Conservation (phyloP, 2,797 vertebrate species). For the Silurus lanzhouensis region DNA sequence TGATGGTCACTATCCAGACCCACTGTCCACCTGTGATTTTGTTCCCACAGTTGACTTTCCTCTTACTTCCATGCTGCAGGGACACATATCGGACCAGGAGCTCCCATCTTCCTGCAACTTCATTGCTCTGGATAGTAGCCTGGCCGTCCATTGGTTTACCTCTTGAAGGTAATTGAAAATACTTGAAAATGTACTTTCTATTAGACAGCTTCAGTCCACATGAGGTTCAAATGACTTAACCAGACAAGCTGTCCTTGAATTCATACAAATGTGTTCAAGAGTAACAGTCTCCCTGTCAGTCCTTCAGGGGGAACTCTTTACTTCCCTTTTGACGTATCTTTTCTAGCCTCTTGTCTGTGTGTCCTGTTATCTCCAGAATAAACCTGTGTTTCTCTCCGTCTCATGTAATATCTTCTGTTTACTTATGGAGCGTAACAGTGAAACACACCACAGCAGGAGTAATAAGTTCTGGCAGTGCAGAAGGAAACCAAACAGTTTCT, state of each 20-base stretch:
- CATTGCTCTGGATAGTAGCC: background rate
- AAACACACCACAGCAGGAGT: conserved; percentile 18
- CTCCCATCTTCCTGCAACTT: conserved; percentile 22
- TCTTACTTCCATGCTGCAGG: conserved; percentile 21
- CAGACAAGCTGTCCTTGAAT: conserved; percentile 23
- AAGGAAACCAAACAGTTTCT: conserved; percentile 60
- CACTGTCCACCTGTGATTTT: conserved; percentile 49
- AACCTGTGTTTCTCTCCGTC: conserved; percentile 37
- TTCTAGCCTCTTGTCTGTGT: conserved; percentile 52
- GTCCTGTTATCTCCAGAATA: conserved; percentile 44
- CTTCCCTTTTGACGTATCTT: conserved; percentile 64
- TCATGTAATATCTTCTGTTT: conserved; percentile 51
- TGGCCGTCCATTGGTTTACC: conserved; percentile 24
- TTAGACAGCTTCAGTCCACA: conserved; percentile 18
- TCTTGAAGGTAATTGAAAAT: background rate
- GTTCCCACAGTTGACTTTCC: background rate
- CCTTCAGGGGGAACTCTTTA: conserved; percentile 58
- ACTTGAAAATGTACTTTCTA: background rate
- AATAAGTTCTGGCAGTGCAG: background rate
- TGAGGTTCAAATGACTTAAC: conserved; percentile 9
- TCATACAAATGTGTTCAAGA: conserved; percentile 18
- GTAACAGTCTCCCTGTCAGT: conserved; percentile 1
- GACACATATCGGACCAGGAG: conserved; percentile 2
- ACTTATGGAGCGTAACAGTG: conserved; percentile 50
- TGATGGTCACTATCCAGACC: conserved; percentile 64